A percentile compares a stretch with the other conserved stretches of the same genome.
These are phyloP conservation scores for Raphicerus campestris DNA, from an alignment of 2,113 vertebrate species.

Conservation along the genomic window DNA sequence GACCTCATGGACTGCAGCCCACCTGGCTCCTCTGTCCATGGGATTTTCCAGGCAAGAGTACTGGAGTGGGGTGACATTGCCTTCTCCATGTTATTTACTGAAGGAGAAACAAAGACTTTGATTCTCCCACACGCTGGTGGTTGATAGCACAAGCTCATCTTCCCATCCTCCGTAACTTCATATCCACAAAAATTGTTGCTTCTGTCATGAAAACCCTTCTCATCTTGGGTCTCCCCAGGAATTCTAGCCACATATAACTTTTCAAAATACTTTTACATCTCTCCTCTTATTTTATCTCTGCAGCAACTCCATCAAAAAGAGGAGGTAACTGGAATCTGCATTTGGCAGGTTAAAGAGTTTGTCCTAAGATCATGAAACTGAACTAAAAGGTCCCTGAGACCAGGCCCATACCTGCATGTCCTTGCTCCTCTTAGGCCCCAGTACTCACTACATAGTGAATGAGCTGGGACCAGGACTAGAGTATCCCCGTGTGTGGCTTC, in stretches of 20 bases:
- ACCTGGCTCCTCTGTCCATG: too few relatives aligned
- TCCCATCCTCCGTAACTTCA: not conserved
- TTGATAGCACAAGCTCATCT: not conserved
- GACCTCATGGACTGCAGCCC: too few relatives aligned
- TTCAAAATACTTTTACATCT: not conserved
- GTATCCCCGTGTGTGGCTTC: not conserved
- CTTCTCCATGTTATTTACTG: not conserved
- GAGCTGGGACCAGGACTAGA: not conserved
- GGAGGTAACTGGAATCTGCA: not conserved
- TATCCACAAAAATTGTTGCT: not conserved
- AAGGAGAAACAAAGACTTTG: not conserved
- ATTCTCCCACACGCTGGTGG: not conserved
- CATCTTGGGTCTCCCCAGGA: not conserved
- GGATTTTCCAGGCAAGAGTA: too few relatives aligned
- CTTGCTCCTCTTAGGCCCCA: not conserved
- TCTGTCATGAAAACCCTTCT: not conserved
- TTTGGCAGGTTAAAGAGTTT: not conserved
- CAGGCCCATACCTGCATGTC: fast-evolving
- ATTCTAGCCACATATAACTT: not conserved
- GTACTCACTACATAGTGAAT: too few relatives aligned
- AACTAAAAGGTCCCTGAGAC: not conserved
- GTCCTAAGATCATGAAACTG: not conserved
- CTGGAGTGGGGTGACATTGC: too few relatives aligned
- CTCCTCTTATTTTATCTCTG: not conserved
- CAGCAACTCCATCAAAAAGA: not conserved